phyloP scores from a whole-genome alignment of 1,140 invertebrate species.

The Drosophila rhopaloa region DNA sequence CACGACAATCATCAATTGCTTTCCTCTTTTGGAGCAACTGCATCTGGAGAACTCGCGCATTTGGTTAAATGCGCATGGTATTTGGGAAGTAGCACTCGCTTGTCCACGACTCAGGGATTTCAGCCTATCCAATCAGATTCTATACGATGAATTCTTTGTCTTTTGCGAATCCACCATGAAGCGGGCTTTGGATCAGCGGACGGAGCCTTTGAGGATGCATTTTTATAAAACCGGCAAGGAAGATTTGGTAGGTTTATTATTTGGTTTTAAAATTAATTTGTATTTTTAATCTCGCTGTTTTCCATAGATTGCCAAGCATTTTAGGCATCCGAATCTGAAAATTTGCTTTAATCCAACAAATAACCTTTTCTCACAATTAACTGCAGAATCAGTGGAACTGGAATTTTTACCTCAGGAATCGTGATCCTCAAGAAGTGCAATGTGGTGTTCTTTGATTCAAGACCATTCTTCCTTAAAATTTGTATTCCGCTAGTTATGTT shows the following conservation, averaged over 20 bases:
- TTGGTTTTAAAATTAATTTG: neutral
- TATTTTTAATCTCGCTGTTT: neutral
- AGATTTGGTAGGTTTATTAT: slow-evolving; percentile 8
- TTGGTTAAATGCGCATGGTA: slow-evolving; percentile 14
- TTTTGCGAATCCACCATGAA: slow-evolving; percentile 14
- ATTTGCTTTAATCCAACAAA: slow-evolving; percentile 8
- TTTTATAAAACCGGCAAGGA: slow-evolving; percentile 17
- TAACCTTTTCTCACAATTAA: slow-evolving; percentile 7
- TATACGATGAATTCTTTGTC: slow-evolving; percentile 15
- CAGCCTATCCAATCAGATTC: slow-evolving; percentile 5
- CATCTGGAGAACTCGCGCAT: slow-evolving; percentile 29
- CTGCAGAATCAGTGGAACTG: slow-evolving; percentile 24
- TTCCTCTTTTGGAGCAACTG: slow-evolving; percentile 28
- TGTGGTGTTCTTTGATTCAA: neutral
- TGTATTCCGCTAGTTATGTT: neutral
- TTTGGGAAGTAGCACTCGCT: slow-evolving; percentile 23
- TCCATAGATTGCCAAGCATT: slow-evolving; percentile 19
- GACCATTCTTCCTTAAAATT: neutral
- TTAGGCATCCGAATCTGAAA: slow-evolving; percentile 22
- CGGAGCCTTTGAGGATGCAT: slow-evolving; percentile 3
- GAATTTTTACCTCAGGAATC: neutral
- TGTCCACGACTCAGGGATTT: slow-evolving; percentile 24
- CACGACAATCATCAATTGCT: slow-evolving; percentile 7
- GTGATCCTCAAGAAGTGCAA: slow-evolving; percentile 4
- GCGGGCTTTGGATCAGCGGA: slow-evolving; percentile 4